Conservation (phyloP, 2,113 vertebrate species). For the Elgaria multicarinata region DNA sequence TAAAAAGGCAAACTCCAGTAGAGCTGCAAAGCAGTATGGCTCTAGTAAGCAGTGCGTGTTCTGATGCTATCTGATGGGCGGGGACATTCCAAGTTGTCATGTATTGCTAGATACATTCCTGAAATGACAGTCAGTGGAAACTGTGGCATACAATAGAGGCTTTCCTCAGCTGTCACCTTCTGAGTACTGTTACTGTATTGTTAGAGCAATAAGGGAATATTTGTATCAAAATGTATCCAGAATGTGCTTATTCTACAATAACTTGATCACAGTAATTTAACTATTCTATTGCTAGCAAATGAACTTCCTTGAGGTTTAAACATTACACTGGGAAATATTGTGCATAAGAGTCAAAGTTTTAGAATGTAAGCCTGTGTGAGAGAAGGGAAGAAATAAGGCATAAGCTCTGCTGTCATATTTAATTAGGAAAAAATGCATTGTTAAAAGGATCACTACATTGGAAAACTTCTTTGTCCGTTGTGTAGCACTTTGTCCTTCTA, state of each 20-base stretch:
- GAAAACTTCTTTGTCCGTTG: background rate
- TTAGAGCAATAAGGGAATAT: conserved; percentile 34
- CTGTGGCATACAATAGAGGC: conserved; percentile 81
- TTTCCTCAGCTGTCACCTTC: conserved; percentile 91
- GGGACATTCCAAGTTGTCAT: conserved; percentile 84
- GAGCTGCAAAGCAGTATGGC: conserved; percentile 33
- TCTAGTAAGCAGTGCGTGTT: conserved; percentile 51
- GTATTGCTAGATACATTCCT: conserved; percentile 84
- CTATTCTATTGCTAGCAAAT: background rate
- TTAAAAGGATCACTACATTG: background rate
- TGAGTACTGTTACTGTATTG: conserved; percentile 63
- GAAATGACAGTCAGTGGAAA: conserved; percentile 87
- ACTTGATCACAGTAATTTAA: background rate
- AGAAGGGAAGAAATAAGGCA: background rate
- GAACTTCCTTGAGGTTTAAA: background rate
- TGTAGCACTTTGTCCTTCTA: background rate
- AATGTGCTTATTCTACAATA: background rate
- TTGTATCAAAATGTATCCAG: conserved; percentile 21
- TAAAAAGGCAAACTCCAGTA: conserved; percentile 66
- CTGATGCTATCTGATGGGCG: conserved; percentile 75
- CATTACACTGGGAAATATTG: background rate
- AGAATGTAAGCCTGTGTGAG: background rate
- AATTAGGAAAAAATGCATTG: background rate
- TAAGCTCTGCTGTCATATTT: background rate
- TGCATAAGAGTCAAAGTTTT: background rate